Base-by-base conservation (phyloP, 2,888 invertebrate genomes). In the Epsilonema sp. region DNA sequence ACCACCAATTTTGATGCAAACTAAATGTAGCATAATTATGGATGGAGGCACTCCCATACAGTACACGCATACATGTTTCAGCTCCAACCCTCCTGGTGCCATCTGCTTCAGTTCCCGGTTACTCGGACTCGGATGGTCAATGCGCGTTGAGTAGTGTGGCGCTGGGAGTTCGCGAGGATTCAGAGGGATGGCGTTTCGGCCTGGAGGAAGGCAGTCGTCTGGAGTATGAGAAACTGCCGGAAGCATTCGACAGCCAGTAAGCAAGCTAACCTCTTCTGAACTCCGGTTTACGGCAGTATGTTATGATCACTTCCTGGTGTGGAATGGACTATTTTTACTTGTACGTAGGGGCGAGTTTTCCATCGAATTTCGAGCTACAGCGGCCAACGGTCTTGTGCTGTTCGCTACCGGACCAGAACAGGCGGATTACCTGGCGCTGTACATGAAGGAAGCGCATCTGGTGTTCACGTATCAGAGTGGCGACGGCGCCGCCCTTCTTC, bases 381-480 rank as follows among this genome's bases (percentile, higher is more conserved):
- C 71, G n/a, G 72, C 75, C 11, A 78, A 82, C 1, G 94, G 92
- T 2, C 72, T 92, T 21, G 67, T 97, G 40, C 72, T 85, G 2
- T 82, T 86, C 62, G 83, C 84, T 19, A 75, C 72, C 54, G 76
- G 74, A 51, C 51, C 52, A 16, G 53, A 56, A 39, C 54, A 54
- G 19, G 61, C 60, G n/a, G 85, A 90, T 60, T 89, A 78, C 65
- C 71, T 92, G 54, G 74, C 87, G 1, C 70, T 97, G 46, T 87
- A 92, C 65, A 73, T 97, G 70, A 71, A 81, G 1, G 78, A 87
- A 56, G 89, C 90, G 51, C 76, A 78, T 48, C 75, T 94, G 22
- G 76, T 77, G 50, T 79, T 86, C 56, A 77, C 78, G 1, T 84
- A 82, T 1, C 82, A 84, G 55, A 82, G 82, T 57, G 81, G 82